phyloP scores from a whole-genome alignment of 2,888 invertebrate species.

The Phasia obesa region DNA sequence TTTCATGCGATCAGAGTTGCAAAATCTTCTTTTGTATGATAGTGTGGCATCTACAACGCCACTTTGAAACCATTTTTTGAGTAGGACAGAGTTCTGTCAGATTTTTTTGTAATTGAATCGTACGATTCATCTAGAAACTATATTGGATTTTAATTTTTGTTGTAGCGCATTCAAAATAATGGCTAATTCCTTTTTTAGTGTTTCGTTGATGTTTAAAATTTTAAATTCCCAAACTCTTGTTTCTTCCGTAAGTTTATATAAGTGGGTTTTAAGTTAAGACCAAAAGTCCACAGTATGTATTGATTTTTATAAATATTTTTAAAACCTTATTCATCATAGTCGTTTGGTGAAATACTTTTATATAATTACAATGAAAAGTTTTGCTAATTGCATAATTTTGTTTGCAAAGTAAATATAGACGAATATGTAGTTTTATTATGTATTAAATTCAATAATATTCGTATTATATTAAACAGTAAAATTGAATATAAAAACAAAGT shows the following conservation, averaged over 20 bases:
- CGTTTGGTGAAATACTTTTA: not conserved
- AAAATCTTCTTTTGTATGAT: no score
- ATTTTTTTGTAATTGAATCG: no score
- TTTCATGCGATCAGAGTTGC: no score
- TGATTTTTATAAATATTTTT: not conserved
- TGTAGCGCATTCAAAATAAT: not conserved
- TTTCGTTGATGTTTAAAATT: not conserved
- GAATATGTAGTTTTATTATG: slow-evolving; percentile 22
- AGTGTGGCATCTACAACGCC: no score
- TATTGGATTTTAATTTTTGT: no score
- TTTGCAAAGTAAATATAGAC: slow-evolving; percentile 1
- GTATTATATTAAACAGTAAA: no score
- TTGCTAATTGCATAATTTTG: not conserved
- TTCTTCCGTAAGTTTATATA: slow-evolving; percentile 9
- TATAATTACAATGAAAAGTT: not conserved
- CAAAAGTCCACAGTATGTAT: not conserved
- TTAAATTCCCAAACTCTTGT: not conserved
- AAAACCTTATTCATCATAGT: not conserved
- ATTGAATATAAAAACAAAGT: slow-evolving; percentile 35
- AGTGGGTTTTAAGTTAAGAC: not conserved
- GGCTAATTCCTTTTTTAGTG: not conserved
- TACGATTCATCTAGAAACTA: no score
- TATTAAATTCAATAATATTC: slow-evolving; percentile 14
- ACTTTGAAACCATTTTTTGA: no score
- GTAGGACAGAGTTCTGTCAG: no score